Evolutionary conservation across 2,888 invertebrate species (phyloP).

Genomic region (Cephus pygmeus): DNA sequence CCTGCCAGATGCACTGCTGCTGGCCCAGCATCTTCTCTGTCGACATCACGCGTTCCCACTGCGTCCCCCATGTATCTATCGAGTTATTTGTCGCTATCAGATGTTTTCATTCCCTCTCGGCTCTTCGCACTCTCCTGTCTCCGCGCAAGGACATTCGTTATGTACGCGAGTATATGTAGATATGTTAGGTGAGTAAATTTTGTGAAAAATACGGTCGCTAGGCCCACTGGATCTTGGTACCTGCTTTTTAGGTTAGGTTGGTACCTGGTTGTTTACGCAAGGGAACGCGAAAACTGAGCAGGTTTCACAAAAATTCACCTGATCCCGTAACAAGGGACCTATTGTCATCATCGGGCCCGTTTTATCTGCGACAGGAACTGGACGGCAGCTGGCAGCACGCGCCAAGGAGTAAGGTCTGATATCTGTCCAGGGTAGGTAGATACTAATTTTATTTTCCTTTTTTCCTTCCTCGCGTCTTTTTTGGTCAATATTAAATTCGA

Average conservation of each 20-base stretch:
- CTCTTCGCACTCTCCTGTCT: not conserved
- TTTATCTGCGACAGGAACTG: constrained; percentile 48
- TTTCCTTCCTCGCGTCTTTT: constrained; percentile 11
- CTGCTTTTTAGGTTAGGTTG: not conserved
- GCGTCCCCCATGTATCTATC: constrained; percentile 14
- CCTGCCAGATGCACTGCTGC: not conserved
- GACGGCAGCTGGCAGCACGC: constrained; percentile 59
- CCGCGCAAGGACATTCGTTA: not conserved
- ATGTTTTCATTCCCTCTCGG: constrained; percentile 14
- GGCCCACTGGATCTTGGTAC: not conserved
- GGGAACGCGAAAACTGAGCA: constrained; percentile 23
- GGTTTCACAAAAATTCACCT: constrained; percentile 58
- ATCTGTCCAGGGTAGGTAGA: constrained; percentile 24
- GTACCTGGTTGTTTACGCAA: not conserved
- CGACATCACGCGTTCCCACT: not conserved
- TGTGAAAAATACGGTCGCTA: not conserved
- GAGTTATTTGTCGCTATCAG: constrained; percentile 28
- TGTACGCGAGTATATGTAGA: constrained; percentile 10
- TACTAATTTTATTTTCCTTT: constrained; percentile 16
- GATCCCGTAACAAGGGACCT: constrained; percentile 53
- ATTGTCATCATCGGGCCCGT: constrained; percentile 44
- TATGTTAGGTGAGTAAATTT: not conserved
- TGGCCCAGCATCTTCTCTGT: not conserved
- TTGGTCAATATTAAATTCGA: not conserved
- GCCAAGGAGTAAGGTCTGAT: constrained; percentile 53